phyloP scores from a whole-genome alignment of 2,113 vertebrate genomes.

The Columbina picui region DNA sequence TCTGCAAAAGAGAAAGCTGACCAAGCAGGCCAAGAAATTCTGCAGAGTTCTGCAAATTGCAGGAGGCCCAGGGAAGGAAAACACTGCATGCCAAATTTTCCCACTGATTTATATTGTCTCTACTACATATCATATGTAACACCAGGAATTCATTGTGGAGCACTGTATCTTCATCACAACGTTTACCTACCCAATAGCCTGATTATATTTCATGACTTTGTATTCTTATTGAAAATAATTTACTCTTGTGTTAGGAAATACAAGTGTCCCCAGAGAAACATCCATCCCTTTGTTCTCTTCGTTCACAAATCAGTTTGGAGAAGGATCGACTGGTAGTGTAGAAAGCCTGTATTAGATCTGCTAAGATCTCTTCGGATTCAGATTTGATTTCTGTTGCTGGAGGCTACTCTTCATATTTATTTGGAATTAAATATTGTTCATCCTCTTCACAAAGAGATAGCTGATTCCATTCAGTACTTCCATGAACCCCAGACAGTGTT shows the following conservation, averaged over 20 bases:
- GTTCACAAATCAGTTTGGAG: slow-evolving; percentile 66
- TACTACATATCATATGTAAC: not conserved
- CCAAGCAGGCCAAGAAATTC: slow-evolving; percentile 50
- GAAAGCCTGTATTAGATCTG: slow-evolving; percentile 64
- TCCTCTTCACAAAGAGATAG: slow-evolving; percentile 27
- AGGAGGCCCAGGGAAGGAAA: slow-evolving; percentile 49
- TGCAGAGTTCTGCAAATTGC: slow-evolving; percentile 52
- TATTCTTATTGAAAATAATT: slow-evolving; percentile 48
- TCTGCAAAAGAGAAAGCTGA: slow-evolving; percentile 55
- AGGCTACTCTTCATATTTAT: slow-evolving; percentile 65
- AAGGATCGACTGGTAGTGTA: slow-evolving; percentile 40
- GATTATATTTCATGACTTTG: slow-evolving; percentile 49
- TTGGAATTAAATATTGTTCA: slow-evolving; percentile 66
- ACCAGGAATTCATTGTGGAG: not conserved
- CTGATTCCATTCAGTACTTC: slow-evolving; percentile 38
- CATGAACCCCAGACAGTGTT: slow-evolving; percentile 15
- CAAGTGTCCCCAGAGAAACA: slow-evolving; percentile 45
- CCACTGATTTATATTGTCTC: slow-evolving; percentile 56
- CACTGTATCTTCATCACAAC: not conserved
- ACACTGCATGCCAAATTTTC: slow-evolving; percentile 14
- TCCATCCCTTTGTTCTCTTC: slow-evolving; percentile 67
- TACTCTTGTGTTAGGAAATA: slow-evolving; percentile 65
- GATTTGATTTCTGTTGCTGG: slow-evolving; percentile 65
- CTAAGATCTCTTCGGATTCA: slow-evolving; percentile 61
- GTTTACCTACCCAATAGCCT: slow-evolving; percentile 31